phyloP scores from a whole-genome alignment of 2,888 invertebrate species.

The Eilema caniola region DNA sequence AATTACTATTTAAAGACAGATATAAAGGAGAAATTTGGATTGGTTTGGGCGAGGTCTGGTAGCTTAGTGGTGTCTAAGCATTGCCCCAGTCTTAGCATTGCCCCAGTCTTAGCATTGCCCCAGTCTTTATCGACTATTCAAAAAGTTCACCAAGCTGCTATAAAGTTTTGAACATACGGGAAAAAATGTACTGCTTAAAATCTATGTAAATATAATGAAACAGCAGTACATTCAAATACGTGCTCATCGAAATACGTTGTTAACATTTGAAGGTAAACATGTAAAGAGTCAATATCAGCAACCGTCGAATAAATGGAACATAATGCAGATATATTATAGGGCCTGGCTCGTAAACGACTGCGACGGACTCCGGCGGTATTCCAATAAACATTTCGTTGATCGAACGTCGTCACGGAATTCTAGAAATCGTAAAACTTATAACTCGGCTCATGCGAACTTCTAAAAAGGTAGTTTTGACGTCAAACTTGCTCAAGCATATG shows the following conservation, averaged over 20 bases:
- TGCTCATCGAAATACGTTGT: constrained; percentile 64
- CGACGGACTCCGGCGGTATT: constrained; percentile 72
- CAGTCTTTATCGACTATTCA: too few relatives aligned
- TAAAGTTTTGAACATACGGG: constrained; percentile 36
- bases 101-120: too few relatives aligned
- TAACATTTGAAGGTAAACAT: constrained; percentile 76
- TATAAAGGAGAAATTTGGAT: too few relatives aligned
- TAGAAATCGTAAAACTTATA: constrained; percentile 77
- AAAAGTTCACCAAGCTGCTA: constrained; percentile 38
- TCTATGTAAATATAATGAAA: constrained; percentile 73
- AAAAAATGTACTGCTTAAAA: constrained; percentile 50
- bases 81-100: too few relatives aligned
- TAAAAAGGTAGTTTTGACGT: constrained; percentile 36
- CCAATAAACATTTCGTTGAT: constrained; percentile 78
- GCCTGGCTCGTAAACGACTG: constrained; percentile 74
- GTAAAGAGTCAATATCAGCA: constrained; percentile 77
- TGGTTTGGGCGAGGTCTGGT: too few relatives aligned
- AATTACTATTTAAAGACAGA: too few relatives aligned
- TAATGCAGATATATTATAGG: constrained; percentile 82
- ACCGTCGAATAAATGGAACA: constrained; percentile 78
- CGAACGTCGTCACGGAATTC: constrained; percentile 71
- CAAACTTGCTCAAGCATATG: background rate
- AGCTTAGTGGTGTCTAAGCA: too few relatives aligned
- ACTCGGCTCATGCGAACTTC: constrained; percentile 60
- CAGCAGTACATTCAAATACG: constrained; percentile 62